Conservation (phyloP, 2,113 vertebrate species). For the Mesoclemmys tuberculata region DNA sequence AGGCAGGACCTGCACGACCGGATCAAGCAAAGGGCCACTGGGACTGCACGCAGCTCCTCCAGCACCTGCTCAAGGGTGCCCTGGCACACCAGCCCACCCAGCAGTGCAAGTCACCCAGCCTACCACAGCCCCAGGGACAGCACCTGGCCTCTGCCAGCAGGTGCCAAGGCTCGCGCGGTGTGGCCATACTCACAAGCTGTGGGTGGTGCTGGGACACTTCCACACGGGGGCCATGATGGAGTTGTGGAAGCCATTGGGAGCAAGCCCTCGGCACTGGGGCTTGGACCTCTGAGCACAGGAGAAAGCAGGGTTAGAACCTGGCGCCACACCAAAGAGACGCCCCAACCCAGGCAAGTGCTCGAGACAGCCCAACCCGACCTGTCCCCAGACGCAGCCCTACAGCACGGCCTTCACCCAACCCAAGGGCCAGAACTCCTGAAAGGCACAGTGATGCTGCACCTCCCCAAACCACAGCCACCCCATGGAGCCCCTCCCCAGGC, state of each 20-base stretch:
- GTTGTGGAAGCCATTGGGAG: constrained; percentile 82
- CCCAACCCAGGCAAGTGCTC: not conserved
- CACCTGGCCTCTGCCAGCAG: not conserved
- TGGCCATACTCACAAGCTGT: constrained; percentile 83
- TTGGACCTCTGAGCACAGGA: constrained; percentile 72
- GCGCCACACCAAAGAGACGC: not conserved
- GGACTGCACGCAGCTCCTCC: not conserved
- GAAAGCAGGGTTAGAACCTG: constrained; percentile 11
- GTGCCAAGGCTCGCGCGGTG: not conserved
- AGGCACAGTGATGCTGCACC: not conserved
- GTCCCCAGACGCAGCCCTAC: not conserved
- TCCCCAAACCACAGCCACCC: not conserved
- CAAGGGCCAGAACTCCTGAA: not conserved
- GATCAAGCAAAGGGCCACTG: not conserved
- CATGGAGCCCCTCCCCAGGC: not conserved
- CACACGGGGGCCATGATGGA: constrained; percentile 82
- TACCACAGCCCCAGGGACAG: rapidly evolving
- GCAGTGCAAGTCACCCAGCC: not conserved
- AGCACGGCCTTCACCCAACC: not conserved
- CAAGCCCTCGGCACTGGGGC: constrained; percentile 60
- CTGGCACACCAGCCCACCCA: not conserved
- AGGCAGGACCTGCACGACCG: not conserved
- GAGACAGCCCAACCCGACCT: rapidly evolving
- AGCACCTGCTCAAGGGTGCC: not conserved
- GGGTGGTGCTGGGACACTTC: constrained; percentile 79